phyloP scores from a whole-genome alignment of 2,888 invertebrate species.

The Lampropteryx suffumata region DNA sequence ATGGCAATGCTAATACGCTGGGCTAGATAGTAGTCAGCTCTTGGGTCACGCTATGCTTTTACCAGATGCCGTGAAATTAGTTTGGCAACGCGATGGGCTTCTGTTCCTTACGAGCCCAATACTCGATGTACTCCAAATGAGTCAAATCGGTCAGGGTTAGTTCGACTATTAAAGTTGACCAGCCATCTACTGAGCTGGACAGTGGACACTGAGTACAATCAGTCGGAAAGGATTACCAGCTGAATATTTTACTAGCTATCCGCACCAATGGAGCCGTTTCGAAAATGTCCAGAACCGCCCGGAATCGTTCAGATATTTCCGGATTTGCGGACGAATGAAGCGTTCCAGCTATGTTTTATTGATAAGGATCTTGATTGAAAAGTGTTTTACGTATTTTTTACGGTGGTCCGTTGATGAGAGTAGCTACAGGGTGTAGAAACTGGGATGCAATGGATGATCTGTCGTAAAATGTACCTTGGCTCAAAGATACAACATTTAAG shows the following conservation, averaged over 20 bases:
- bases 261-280: conserved; percentile 11
- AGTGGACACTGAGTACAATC: conserved; percentile 8
- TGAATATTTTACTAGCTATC: conserved; percentile 22
- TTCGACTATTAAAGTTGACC: background rate
- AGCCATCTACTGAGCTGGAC: background rate
- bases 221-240: conserved; percentile 24
- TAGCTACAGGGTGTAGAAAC: no score
- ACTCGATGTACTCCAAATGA: no score
- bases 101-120: no score
- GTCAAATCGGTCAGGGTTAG: no score
- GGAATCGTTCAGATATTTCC: conserved; percentile 8
- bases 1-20: no score
- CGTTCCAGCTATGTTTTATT: conserved; percentile 19
- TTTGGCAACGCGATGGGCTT: no score
- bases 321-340: conserved; percentile 21
- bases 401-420: background rate
- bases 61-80: no score
- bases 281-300: conserved; percentile 5
- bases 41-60: no score
- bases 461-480: no score
- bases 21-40: no score
- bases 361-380: conserved; percentile 18
- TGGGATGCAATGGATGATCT: no score
- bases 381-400: conserved; percentile 15
- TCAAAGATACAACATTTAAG: no score